phyloP scores from a whole-genome alignment of 2,888 invertebrate species.

The Ectemnius lituratus region DNA sequence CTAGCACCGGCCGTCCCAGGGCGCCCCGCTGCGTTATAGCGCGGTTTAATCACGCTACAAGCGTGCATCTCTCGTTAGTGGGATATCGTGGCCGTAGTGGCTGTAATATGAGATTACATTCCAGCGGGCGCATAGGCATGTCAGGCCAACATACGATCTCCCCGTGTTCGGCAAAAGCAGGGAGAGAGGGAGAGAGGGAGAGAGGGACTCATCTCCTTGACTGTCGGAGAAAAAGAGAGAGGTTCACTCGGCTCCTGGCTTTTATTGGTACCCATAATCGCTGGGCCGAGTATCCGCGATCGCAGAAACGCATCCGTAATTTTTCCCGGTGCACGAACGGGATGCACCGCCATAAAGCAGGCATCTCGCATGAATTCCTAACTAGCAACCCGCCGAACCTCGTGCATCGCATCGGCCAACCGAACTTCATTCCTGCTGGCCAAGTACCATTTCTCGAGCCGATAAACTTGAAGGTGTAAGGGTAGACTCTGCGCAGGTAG shows the following conservation, averaged over 20 bases:
- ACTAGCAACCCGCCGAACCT: too few species aligned
- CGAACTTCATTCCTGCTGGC: too few species aligned
- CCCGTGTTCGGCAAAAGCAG: slow-evolving; percentile 23
- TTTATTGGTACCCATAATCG: slow-evolving; percentile 41
- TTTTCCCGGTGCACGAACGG: slow-evolving; percentile 35
- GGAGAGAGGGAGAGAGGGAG: slow-evolving; percentile 22
- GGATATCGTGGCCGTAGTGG: slow-evolving; percentile 70
- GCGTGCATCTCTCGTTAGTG: slow-evolving; percentile 77
- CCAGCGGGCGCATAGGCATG: slow-evolving; percentile 50
- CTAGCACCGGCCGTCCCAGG: slow-evolving; percentile 54
- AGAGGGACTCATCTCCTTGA: background rate
- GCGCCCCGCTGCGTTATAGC: slow-evolving; percentile 75
- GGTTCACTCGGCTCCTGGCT: slow-evolving; percentile 13
- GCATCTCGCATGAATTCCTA: too few species aligned
- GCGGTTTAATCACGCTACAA: slow-evolving; percentile 77
- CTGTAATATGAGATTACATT: slow-evolving; percentile 75
- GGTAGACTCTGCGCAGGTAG: too few species aligned
- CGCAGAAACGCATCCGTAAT: slow-evolving; percentile 35
- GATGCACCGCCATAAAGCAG: slow-evolving; percentile 1
- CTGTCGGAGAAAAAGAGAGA: background rate
- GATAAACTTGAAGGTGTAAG: too few species aligned
- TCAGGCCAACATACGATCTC: too few species aligned
- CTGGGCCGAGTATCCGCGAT: slow-evolving; percentile 36
- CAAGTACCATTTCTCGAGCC: too few species aligned
- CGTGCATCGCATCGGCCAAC: too few species aligned